phyloP scores from a whole-genome alignment of 2,888 invertebrate genomes.

The Agriopis marginaria region DNA sequence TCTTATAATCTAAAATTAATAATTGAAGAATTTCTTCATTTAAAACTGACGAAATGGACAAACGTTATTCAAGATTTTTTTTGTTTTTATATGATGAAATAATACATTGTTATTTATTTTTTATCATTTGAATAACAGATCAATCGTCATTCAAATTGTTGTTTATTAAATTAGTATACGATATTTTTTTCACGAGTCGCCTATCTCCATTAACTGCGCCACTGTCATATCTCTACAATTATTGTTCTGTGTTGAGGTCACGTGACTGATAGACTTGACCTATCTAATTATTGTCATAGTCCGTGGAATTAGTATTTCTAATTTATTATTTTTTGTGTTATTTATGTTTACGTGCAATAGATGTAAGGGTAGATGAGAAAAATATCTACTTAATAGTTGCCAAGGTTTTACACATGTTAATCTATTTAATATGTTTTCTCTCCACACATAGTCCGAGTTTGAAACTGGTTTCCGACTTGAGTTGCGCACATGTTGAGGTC shows the following conservation, averaged over 20 bases:
- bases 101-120: not conserved
- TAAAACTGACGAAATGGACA: not conserved
- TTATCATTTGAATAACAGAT: not conserved
- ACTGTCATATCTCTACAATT: slow-evolving; percentile 8
- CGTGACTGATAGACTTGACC: not conserved
- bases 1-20: too few relatives aligned
- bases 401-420: too few relatives aligned
- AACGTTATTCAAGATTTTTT: not conserved
- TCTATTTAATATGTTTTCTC: too few relatives aligned
- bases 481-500: not conserved
- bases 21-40: too few relatives aligned
- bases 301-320: slow-evolving; percentile 25
- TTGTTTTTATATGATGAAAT: not conserved
- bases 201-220: not conserved
- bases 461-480: not conserved
- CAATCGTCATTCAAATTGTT: not conserved
- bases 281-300: not conserved
- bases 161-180: not conserved
- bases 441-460: not conserved
- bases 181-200: not conserved
- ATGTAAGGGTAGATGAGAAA: not conserved
- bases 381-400: not conserved
- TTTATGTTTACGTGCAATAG: slow-evolving; percentile 8
- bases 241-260: slow-evolving; percentile 28
- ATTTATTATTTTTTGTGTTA: slow-evolving; percentile 20